Evolutionary conservation across 2,113 vertebrate species (phyloP).

Genomic region (Ceyx melanurus): DNA sequence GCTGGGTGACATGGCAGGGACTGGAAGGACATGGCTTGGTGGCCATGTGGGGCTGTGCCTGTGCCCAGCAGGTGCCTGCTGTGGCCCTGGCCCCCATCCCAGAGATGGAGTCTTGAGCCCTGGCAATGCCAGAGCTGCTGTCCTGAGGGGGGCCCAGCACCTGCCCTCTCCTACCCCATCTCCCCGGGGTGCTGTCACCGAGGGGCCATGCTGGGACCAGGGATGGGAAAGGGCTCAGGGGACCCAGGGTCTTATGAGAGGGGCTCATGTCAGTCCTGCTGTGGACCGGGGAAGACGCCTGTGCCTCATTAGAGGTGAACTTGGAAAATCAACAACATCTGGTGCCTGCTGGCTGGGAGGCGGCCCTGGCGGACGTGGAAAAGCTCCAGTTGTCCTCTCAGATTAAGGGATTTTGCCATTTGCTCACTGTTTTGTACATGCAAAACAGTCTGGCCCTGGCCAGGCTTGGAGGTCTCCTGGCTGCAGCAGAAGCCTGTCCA

Average conservation of each 20-base stretch:
- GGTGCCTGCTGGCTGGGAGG: not conserved
- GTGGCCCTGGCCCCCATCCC: accelerated
- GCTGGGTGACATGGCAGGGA: accelerated
- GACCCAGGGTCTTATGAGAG: accelerated
- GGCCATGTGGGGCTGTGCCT: accelerated
- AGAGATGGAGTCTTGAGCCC: not conserved
- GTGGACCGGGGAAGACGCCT: not conserved
- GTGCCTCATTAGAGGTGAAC: not conserved
- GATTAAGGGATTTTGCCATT: constrained; percentile 19
- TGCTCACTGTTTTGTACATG: not conserved
- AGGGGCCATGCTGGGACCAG: not conserved
- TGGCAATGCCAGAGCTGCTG: not conserved
- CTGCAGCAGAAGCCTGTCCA: not conserved
- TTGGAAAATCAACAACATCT: not conserved
- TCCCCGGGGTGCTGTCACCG: accelerated
- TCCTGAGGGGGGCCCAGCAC: not conserved
- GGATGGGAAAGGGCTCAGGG: accelerated
- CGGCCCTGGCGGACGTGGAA: accelerated
- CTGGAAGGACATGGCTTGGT: accelerated
- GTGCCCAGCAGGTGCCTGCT: not conserved
- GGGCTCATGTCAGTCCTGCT: accelerated
- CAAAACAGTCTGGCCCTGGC: not conserved
- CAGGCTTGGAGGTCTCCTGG: not conserved
- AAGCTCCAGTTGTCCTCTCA: not conserved
- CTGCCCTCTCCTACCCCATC: not conserved